Base-by-base conservation (phyloP, 35 echinoderm and acorn worm genomes). In the Anneissia japonica region DNA sequence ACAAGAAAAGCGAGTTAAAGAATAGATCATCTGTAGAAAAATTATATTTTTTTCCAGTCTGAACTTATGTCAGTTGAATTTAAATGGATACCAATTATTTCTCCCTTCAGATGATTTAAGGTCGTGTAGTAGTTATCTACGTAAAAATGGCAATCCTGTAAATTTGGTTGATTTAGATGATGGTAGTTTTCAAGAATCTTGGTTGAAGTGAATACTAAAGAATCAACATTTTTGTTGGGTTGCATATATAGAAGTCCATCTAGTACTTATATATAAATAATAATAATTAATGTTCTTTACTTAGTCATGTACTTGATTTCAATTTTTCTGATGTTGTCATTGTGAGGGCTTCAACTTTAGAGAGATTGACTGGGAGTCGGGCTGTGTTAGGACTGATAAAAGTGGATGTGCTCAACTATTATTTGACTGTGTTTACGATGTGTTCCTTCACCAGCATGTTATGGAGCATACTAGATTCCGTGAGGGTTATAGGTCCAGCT, bases 401-500 rank as follows among this genome's bases (percentile, higher is more conserved):
- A 32, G 46, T 36, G 46, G 32, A 31, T 28, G 39, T 28, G 37
- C 46, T 39, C 37, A 83, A 83, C 39, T 36, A 72, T 72, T 72
- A 29, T 33, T 36, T 0, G 36, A 86, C 13, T 77, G 84, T 39
- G 76, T 40, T 30, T 38, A 86, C 0, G 73, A 86, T 43, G 26
- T 86, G 0, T 86, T 76, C 23, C 45, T 86, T 7, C 0, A 31
- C 76, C 84, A 86, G 19, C 84, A 86, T 76, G 43, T 86, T 0
- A n/a, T 2, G 0, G 74, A 73, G 28, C 84, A 36, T 0, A 86
- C 73, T 17, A 86, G 84, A 39, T 86, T 76, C 32, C 37, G 84
- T 11, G 35, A 31, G 37, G 84, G 73, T 0, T 37, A 77, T 13
- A 35, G 21, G 11, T 73, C 84, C 0, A 86, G 84, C 35, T 17